phyloP scores from a whole-genome alignment of 2,888 invertebrate species.

The Chironomus riparius region DNA sequence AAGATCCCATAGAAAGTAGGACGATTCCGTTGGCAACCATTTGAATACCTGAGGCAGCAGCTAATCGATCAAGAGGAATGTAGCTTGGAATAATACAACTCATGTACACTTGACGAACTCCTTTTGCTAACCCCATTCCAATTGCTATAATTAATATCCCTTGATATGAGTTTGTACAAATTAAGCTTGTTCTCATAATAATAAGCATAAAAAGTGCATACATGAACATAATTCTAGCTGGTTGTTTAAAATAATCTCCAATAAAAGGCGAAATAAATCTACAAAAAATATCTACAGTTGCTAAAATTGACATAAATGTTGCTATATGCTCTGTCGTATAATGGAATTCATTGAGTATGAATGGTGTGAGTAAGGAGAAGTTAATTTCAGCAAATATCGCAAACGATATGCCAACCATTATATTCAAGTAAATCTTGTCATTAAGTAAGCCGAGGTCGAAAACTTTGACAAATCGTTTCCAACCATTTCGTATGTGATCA shows the following conservation, averaged over 20 bases:
- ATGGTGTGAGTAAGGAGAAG: conserved; percentile 56
- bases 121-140: conserved; percentile 45
- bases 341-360: conserved; percentile 55
- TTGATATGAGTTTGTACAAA: conserved; percentile 37
- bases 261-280: conserved; percentile 54
- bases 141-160: conserved; percentile 46
- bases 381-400: conserved; percentile 61
- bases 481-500: neutral
- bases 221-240: conserved; percentile 56
- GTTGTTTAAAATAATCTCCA: conserved; percentile 52
- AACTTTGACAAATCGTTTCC: conserved; percentile 35
- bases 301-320: conserved; percentile 53
- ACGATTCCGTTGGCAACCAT: conserved; percentile 58
- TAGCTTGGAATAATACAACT: conserved; percentile 57
- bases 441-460: conserved; percentile 58
- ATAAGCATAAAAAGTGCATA: conserved; percentile 52
- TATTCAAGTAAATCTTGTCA: conserved; percentile 58
- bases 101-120: conserved; percentile 44
- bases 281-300: conserved; percentile 46
- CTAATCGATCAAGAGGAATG: conserved; percentile 55
- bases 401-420: conserved; percentile 57
- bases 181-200: conserved; percentile 50
- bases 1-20: conserved; percentile 51
- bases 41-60: conserved; percentile 60
- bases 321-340: conserved; percentile 52